A percentile compares a stretch with the other conserved stretches of the same genome.
Evolutionary conservation across 2,888 invertebrate species (phyloP).

Genomic region (Trissolcus japonicus): DNA sequence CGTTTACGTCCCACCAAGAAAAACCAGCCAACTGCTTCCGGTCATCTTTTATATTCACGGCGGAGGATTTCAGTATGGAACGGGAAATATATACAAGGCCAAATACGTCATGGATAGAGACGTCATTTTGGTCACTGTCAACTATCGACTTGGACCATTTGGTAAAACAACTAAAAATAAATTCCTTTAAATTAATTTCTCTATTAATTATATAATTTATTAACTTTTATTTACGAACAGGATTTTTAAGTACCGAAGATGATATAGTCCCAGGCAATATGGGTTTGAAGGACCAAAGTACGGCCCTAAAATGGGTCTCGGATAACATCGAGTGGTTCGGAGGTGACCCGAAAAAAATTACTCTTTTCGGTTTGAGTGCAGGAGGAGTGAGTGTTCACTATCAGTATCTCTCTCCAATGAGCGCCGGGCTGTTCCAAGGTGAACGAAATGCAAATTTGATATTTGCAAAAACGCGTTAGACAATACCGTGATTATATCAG

Average conservation of each 20-base stretch:
- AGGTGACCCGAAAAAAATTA: slow-evolving; percentile 83
- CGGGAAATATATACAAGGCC: slow-evolving; percentile 76
- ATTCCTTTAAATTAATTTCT: background rate
- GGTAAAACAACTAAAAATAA: slow-evolving; percentile 56
- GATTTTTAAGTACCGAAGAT: slow-evolving; percentile 87
- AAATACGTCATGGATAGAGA: slow-evolving; percentile 63
- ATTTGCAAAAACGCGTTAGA: background rate
- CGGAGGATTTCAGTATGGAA: slow-evolving; percentile 77
- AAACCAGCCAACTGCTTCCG: slow-evolving; percentile 58
- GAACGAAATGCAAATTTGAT: slow-evolving; percentile 15
- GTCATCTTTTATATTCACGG: slow-evolving; percentile 73
- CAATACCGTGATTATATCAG: no score
- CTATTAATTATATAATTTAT: background rate
- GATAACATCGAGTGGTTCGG: slow-evolving; percentile 84
- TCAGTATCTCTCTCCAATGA: slow-evolving; percentile 82
- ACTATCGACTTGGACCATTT: slow-evolving; percentile 59
- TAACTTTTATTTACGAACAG: slow-evolving; percentile 69
- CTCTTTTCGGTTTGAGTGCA: slow-evolving; percentile 84
- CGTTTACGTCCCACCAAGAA: slow-evolving; percentile 65
- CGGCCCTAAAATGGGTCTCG: slow-evolving; percentile 84
- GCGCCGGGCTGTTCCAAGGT: slow-evolving; percentile 78
- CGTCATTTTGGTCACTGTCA: slow-evolving; percentile 40
- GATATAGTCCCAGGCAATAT: slow-evolving; percentile 83
- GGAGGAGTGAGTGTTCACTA: slow-evolving; percentile 87
- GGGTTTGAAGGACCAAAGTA: slow-evolving; percentile 85